Base-by-base conservation (phyloP, 2,888 invertebrate genomes). In the Cataglyphis rosenhaueri region DNA sequence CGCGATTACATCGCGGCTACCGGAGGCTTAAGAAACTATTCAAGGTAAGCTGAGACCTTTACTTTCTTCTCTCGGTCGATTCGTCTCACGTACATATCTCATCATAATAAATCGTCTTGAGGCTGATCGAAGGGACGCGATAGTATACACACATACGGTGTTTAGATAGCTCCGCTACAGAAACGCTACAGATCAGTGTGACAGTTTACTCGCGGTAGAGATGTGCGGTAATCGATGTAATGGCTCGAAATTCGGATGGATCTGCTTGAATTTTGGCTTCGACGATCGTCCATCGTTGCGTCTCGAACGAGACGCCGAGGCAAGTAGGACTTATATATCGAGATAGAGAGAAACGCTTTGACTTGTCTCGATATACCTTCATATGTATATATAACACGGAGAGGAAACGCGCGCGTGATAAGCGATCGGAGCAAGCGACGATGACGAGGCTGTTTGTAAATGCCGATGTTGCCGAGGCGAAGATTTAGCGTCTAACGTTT, bases 1-100 rank as follows among this genome's bases (percentile, higher is more conserved):
- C 94, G 94, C 94, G 94, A 94, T 93, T 94, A 90, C 93, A 93
- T 94, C 94, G 94, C 94, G 94, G 94, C 93, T 94, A 94, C 91
- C 92, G 93, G 91, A 93, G 94, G 91, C 93, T 94, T 93, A 94
- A 94, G 91, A 94, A 94, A 91, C 91, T 94, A 88, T 94, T 94
- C 92, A 94, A 94, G 94, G 94, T 94, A 94, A 94, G 93, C 93
- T 84, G 81, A 84, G 73, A 74, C 38, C 25, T 59, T 25, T 29
- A n/a, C 62, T 21, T 57, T 52, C 68, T 9, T 9, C 64, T 2
- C 1, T 15, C 6, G 10, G 15, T 0, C n/a, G 55, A 21, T 15
- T 4, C 32, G 57, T 18, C 15, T 71, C 38, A 38, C 25, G 25
- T 8, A 41, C 41, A 29, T 78, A 38, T 78, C 68, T n/a, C 35